Conservation (phyloP, 35 echinoderm and acorn worm species). For the Lytechinus pictus region DNA sequence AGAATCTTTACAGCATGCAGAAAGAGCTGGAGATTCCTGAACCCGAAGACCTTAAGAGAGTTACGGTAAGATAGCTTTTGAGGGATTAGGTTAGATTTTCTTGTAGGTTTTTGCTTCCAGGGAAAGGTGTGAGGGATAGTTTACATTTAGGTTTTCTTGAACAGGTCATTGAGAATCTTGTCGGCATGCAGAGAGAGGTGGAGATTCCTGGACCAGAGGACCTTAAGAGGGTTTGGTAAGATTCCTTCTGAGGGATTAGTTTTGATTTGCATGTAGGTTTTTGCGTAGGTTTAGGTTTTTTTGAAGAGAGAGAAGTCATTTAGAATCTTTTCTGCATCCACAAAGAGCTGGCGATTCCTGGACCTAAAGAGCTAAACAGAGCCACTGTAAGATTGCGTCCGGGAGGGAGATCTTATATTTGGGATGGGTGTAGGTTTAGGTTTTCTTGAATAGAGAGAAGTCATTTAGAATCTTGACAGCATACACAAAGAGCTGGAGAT, state of each 20-base stretch:
- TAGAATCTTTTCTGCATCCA: conserved; percentile 84
- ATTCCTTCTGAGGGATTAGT: background rate
- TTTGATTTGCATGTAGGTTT: background rate
- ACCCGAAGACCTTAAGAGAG: conserved; percentile 91
- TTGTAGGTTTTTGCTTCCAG: too few species aligned
- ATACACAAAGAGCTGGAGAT: conserved; percentile 96
- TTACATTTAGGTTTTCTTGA: too few species aligned
- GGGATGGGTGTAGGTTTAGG: too few species aligned
- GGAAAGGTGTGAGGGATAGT: too few species aligned
- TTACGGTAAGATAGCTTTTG: conserved; percentile 64
- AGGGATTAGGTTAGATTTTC: background rate
- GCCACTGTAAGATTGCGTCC: conserved; percentile 67
- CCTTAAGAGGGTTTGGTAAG: conserved; percentile 86
- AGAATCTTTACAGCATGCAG: conserved; percentile 80
- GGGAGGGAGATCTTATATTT: background rate
- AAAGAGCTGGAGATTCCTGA: conserved; percentile 97
- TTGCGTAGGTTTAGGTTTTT: too few species aligned
- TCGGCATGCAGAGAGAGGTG: conserved; percentile 87
- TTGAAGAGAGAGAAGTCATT: conserved; percentile 87
- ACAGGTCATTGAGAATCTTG: conserved; percentile 88
- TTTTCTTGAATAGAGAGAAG: conserved; percentile 73
- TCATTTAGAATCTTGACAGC: conserved; percentile 86
- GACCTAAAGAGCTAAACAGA: conserved; percentile 91
- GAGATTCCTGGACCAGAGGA: conserved; percentile 98
- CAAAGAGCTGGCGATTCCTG: conserved; percentile 95